Conservation (phyloP, 2,888 invertebrate species). For the Macaria liturata region DNA sequence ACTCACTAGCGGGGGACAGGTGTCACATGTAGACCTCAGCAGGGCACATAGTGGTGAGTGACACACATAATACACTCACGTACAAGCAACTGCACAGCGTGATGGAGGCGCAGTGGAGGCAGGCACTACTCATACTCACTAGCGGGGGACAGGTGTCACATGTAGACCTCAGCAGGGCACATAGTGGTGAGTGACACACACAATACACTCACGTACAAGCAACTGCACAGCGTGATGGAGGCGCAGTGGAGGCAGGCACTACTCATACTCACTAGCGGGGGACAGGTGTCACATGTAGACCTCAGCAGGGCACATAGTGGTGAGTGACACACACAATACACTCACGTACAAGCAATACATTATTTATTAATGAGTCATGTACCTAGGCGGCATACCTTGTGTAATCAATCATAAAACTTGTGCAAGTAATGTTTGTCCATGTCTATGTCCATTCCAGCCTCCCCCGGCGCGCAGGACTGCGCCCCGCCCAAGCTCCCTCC, state of each 20-base stretch:
- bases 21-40: too few species aligned
- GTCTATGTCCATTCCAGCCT: constrained; percentile 35
- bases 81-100: constrained; percentile 86
- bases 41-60: too few species aligned
- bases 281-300: neutral
- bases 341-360: too few species aligned
- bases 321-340: too few species aligned
- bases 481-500: constrained; percentile 42
- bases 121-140: constrained; percentile 82
- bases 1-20: constrained; percentile 34
- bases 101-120: constrained; percentile 92
- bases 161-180: too few species aligned
- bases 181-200: too few species aligned
- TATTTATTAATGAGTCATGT: too few species aligned
- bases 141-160: constrained; percentile 15
- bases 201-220: constrained; percentile 38
- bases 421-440: neutral
- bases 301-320: too few species aligned
- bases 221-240: constrained; percentile 91
- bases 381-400: too few species aligned
- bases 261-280: constrained; percentile 45
- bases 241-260: constrained; percentile 91
- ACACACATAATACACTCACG: too few species aligned
- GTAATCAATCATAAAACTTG: too few species aligned
- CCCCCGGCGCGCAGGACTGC: constrained; percentile 47